These are phyloP conservation scores for Brachynemurus nebulosus DNA, from an alignment of 2,888 invertebrate genomes.

Conservation along the genomic window DNA sequence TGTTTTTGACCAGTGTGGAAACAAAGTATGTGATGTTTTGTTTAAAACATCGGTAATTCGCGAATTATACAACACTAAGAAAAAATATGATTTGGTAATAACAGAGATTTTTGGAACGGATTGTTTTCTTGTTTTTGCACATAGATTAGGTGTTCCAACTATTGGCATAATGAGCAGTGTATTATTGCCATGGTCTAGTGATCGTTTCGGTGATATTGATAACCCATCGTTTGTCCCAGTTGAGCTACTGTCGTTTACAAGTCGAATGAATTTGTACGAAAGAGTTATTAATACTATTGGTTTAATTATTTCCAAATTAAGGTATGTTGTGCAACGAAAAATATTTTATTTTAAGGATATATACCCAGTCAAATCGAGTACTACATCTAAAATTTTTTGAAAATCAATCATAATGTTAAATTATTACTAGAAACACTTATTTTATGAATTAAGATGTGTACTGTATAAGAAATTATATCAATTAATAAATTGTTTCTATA, in stretches of 20 bases:
- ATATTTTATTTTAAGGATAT: no score
- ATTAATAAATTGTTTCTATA: no score
- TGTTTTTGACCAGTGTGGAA: not conserved
- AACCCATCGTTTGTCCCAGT: slow-evolving; percentile 44
- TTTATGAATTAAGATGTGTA: no score
- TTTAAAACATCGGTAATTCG: slow-evolving; percentile 7
- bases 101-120: slow-evolving; percentile 46
- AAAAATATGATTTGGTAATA: slow-evolving; percentile 31
- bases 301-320: slow-evolving; percentile 14
- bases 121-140: slow-evolving; percentile 43
- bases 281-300: slow-evolving; percentile 34
- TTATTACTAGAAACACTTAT: no score
- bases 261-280: slow-evolving; percentile 36
- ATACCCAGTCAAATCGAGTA: no score
- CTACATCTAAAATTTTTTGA: no score
- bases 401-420: no score
- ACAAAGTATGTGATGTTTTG: not conserved
- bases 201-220: slow-evolving; percentile 39
- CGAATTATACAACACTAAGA: slow-evolving; percentile 10
- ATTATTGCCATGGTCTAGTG: slow-evolving; percentile 41
- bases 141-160: slow-evolving; percentile 39
- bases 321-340: slow-evolving; percentile 13
- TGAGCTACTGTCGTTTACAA: slow-evolving; percentile 36
- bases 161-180: slow-evolving; percentile 40
- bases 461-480: no score